Evolutionary conservation across 2,888 invertebrate genomes (phyloP), one percentile per base, ranked within the genome.

Genomic region (Clusia tigrina): DNA sequence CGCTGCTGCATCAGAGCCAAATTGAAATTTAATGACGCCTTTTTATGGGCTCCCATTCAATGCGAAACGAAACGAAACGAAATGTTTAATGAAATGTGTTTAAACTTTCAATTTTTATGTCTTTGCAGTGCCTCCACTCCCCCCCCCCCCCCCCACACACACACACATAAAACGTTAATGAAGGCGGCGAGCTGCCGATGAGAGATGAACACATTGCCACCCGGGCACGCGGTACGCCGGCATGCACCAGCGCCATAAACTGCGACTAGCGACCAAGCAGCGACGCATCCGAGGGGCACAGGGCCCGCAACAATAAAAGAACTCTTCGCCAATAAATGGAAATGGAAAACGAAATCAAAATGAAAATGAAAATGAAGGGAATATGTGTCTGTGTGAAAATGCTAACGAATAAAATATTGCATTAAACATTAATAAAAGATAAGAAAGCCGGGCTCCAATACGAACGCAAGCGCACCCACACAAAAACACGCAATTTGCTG

Each of bases 261-360:
- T 32, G 12, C 32, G 32, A 32, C 6, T 9, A 12, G 32, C 32
- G 32, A 32, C 6, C 32, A 32, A 6, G 12, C 32, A 32, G n/a
- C 42, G 15, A 17, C 42, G n/a, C 12, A 32, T 32, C 6, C 32
- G 12, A 32, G 12, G 32, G 32, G 6, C 42, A 42, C 3, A 42
- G n/a, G 42, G 9, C 42, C 12, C 32, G 32, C 12, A 12, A 32
- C 6, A 32, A 32, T 9, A 32, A 32, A 9, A 12, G 6, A 32
- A 32, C 32, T 9, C 2, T 42, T 42, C n/a, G 42, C 15, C 42
- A 42, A 42, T 12, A 32, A 42, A 3, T 42, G 42, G 10, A 42
- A 42, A 42, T 32, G 32, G n/a, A 42, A n/a, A 42, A 42, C n/a
- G 42, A 42, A 42, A n/a, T n/a, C 42, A 42, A 42, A 42, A 42